A percentile compares a stretch with the other conserved stretches of the same genome.
phyloP scores from a whole-genome alignment of 2,113 vertebrate species.

The Larimichthys crocea region DNA sequence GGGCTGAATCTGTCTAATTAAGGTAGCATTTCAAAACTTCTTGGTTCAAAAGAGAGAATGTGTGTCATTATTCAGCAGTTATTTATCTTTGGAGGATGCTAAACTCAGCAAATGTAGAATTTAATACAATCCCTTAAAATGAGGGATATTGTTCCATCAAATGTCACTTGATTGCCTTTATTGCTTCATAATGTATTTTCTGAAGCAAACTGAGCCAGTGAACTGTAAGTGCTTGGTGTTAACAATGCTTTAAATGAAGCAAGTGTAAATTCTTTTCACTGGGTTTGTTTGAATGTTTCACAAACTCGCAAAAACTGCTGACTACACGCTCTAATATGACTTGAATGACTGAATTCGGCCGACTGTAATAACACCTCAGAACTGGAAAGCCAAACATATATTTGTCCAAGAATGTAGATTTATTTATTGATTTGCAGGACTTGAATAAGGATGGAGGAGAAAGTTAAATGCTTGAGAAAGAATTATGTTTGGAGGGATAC shows the following conservation, averaged over 20 bases:
- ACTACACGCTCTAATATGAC: neutral
- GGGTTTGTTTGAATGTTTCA: constrained; percentile 35
- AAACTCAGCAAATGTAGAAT: constrained; percentile 21
- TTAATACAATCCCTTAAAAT: constrained; percentile 23
- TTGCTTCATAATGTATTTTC: constrained; percentile 33
- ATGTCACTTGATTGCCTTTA: constrained; percentile 40
- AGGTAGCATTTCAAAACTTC: constrained; percentile 15
- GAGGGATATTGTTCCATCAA: constrained; percentile 25
- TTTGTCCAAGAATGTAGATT: neutral
- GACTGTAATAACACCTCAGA: constrained; percentile 16
- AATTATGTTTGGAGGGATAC: constrained; percentile 37
- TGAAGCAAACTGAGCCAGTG: constrained; percentile 34
- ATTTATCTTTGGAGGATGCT: constrained; percentile 26
- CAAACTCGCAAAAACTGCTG: constrained; percentile 17
- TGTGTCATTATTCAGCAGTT: constrained; percentile 14
- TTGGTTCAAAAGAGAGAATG: constrained; percentile 8
- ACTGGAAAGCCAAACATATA: neutral
- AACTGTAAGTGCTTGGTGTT: constrained; percentile 34
- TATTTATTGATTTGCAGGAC: neutral
- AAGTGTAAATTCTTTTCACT: constrained; percentile 27
- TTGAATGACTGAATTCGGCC: constrained; percentile 1
- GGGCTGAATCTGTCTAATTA: constrained; percentile 33
- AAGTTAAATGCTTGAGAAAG: constrained; percentile 35
- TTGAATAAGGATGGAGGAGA: constrained; percentile 27
- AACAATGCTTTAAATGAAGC: constrained; percentile 61